phyloP scores from a whole-genome alignment of 2,888 invertebrate species.

The Drosophila lutescens region DNA sequence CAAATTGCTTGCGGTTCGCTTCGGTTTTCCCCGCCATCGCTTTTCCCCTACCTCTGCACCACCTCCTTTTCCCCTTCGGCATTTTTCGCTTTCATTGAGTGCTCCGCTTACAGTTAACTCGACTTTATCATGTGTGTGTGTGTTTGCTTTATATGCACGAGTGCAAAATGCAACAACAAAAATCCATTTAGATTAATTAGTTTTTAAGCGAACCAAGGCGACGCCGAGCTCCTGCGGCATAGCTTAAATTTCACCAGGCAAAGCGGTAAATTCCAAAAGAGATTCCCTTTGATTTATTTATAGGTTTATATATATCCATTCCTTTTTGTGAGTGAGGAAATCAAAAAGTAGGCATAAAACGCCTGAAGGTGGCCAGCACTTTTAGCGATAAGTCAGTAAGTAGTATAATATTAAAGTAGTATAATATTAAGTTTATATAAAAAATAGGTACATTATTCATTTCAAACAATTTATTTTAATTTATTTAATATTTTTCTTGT shows the following conservation, averaged over 20 bases:
- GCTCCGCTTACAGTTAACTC: slow-evolving; percentile 71
- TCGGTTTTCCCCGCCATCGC: slow-evolving; percentile 54
- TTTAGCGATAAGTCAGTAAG: not conserved
- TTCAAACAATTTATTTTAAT: no score
- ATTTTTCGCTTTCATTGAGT: slow-evolving; percentile 75
- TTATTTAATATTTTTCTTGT: no score
- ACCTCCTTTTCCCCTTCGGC: slow-evolving; percentile 6
- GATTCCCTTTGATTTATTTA: not conserved
- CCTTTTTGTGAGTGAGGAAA: no score
- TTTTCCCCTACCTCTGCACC: not conserved
- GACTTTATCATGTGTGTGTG: slow-evolving; percentile 43
- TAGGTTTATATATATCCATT: not conserved
- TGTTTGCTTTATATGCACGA: slow-evolving; percentile 54
- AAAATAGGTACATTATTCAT: no score
- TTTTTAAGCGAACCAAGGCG: slow-evolving; percentile 67
- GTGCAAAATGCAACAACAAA: slow-evolving; percentile 61
- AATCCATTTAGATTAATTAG: slow-evolving; percentile 80
- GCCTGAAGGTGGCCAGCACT: not conserved
- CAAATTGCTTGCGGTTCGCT: slow-evolving; percentile 78
- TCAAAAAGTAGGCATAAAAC: not conserved
- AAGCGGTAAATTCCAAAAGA: not conserved
- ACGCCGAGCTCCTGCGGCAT: slow-evolving; percentile 6
- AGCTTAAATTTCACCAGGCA: slow-evolving; percentile 12
- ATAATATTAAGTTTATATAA: no score
- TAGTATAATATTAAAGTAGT: no score